Conservation (phyloP, 2,113 vertebrate species). For the Oreochromis spilurus region DNA sequence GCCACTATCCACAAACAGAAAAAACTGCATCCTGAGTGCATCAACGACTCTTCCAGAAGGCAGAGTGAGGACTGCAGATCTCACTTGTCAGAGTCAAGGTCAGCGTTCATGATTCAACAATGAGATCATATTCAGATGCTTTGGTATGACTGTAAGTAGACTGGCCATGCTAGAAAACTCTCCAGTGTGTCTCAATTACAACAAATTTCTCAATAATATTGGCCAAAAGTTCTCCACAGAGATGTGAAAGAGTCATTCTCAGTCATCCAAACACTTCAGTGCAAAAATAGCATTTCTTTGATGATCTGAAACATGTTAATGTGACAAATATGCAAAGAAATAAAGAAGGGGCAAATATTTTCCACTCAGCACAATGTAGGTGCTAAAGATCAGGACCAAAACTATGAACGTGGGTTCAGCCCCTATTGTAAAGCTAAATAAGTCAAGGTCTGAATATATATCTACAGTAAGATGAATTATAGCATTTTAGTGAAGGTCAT, state of each 20-base stretch:
- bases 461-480: neutral
- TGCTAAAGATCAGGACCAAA: no score
- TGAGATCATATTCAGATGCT: neutral
- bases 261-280: neutral
- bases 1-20: neutral
- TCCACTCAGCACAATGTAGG: neutral
- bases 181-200: neutral
- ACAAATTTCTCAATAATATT: neutral
- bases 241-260: neutral
- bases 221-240: neutral
- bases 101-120: neutral
- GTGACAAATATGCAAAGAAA: neutral
- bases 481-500: neutral
- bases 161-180: neutral
- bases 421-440: neutral
- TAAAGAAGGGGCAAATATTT: neutral
- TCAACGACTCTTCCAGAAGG: neutral
- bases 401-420: neutral
- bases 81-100: neutral
- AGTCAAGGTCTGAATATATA: neutral
- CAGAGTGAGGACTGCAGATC: neutral
- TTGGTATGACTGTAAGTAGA: neutral
- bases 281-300: fast-evolving
- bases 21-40: neutral
- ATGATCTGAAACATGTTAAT: neutral